These are phyloP conservation scores for Heteractis magnifica DNA, from an alignment of 92 coral and sea anemone genomes.

Conservation along the genomic window DNA sequence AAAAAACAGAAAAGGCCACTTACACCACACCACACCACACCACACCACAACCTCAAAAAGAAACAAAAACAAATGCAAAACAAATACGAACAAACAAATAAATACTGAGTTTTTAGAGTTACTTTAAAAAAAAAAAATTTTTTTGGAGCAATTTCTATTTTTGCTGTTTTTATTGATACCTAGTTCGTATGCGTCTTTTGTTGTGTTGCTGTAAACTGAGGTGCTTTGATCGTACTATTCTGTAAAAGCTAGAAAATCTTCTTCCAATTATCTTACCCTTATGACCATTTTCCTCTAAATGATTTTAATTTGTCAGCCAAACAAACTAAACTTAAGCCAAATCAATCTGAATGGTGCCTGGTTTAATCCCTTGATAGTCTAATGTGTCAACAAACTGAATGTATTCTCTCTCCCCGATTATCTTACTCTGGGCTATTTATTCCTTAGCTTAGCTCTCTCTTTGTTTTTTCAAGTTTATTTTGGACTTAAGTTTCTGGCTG, in stretches of 20 bases:
- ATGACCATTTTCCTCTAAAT: not conserved
- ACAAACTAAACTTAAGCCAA: not conserved
- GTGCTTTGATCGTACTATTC: too few relatives aligned
- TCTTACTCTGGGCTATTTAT: not conserved
- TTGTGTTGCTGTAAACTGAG: too few relatives aligned
- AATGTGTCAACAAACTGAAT: not conserved
- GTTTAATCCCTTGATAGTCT: not conserved
- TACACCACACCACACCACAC: too few relatives aligned
- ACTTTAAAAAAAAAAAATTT: too few relatives aligned
- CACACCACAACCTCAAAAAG: too few relatives aligned
- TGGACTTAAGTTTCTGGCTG: not conserved
- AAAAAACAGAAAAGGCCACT: too few relatives aligned
- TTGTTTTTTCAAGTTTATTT: not conserved
- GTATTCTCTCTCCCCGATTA: not conserved
- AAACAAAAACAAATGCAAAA: too few relatives aligned
- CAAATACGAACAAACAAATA: too few relatives aligned
- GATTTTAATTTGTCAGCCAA: not conserved
- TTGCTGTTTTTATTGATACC: too few relatives aligned
- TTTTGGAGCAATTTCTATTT: too few relatives aligned
- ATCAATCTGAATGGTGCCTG: not conserved
- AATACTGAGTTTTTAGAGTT: too few relatives aligned
- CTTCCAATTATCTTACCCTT: not conserved
- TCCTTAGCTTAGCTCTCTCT: not conserved
- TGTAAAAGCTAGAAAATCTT: not conserved
- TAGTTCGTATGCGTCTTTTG: too few relatives aligned